Percentiles rank a stretch among this genome's conserved stretches.
phyloP scores from a whole-genome alignment of 2,797 vertebrate species.

The Danio albolineatus region DNA sequence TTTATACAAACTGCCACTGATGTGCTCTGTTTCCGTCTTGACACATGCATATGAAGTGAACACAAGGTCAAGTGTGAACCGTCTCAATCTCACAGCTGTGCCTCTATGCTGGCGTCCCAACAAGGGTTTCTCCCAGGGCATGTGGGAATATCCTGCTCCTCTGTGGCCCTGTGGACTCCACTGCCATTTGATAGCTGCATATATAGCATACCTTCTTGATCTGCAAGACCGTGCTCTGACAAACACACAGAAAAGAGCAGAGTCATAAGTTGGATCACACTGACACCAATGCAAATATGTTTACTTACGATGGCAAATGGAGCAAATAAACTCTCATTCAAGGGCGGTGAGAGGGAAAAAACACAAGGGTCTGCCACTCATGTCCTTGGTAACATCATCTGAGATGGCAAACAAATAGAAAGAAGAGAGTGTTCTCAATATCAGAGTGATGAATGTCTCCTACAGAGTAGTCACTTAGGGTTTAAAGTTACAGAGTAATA shows the following conservation, averaged over 20 bases:
- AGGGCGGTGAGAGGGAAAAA: background rate
- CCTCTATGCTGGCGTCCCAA: slow-evolving; percentile 62
- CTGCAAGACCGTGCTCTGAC: slow-evolving; percentile 70
- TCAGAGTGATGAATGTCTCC: slow-evolving; percentile 27
- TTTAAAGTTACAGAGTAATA: slow-evolving; percentile 27
- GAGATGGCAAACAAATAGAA: slow-evolving; percentile 39
- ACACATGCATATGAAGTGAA: background rate
- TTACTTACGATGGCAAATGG: slow-evolving; percentile 73
- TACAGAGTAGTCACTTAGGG: background rate
- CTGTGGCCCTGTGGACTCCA: slow-evolving; percentile 41
- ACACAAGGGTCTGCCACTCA: slow-evolving; percentile 33
- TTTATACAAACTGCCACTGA: background rate
- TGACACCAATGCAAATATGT: slow-evolving; percentile 79
- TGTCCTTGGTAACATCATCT: slow-evolving; percentile 42
- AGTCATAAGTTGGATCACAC: slow-evolving; percentile 74
- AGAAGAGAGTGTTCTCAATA: slow-evolving; percentile 31
- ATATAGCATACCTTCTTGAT: slow-evolving; percentile 78
- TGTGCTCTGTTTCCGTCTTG: slow-evolving; percentile 52
- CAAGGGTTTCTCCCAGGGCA: slow-evolving; percentile 63
- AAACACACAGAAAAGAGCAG: slow-evolving; percentile 66
- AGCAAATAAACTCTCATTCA: slow-evolving; percentile 62
- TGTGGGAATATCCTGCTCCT: slow-evolving; percentile 65
- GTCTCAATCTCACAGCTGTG: slow-evolving; percentile 72
- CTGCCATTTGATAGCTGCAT: slow-evolving; percentile 77
- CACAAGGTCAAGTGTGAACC: slow-evolving; percentile 73